Evolutionary conservation across 2,888 invertebrate genomes (phyloP).

Genomic region (Drosophila peninsularis): DNA sequence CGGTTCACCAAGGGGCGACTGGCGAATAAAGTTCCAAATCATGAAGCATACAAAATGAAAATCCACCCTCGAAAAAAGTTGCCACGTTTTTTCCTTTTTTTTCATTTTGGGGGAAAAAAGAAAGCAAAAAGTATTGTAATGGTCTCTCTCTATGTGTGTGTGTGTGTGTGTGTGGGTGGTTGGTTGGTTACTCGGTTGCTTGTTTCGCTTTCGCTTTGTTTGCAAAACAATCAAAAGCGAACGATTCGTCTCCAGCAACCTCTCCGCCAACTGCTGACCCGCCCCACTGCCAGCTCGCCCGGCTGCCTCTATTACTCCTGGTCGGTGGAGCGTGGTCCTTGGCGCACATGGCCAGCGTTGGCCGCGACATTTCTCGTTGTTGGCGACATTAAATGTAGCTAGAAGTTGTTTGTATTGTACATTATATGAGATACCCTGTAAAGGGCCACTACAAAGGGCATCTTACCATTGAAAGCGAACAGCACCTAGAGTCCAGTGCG

Average conservation of each 20-base stretch:
- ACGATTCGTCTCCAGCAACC: conserved; percentile 45
- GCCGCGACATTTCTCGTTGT: conserved; percentile 49
- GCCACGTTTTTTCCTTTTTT: conserved; percentile 55
- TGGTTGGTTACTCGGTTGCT: conserved; percentile 33
- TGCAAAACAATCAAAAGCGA: conserved; percentile 76
- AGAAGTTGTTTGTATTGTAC: conserved; percentile 40
- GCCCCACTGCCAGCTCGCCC: not conserved
- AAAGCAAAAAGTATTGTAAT: conserved; percentile 68
- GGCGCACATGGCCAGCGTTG: conserved; percentile 52
- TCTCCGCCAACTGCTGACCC: not conserved
- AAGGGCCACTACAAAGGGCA: not conserved
- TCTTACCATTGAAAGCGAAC: not conserved
- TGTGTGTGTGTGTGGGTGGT: conserved; percentile 17
- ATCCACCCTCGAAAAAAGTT: conserved; percentile 79
- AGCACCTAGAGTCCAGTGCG: not conserved
- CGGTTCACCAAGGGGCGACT: conserved; percentile 39
- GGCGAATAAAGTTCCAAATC: conserved; percentile 79
- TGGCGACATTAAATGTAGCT: conserved; percentile 75
- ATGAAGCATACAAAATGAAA: conserved; percentile 81
- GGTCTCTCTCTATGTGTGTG: conserved; percentile 19
- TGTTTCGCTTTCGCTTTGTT: conserved; percentile 75
- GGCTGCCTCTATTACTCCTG: conserved; percentile 26
- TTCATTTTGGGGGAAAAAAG: conserved; percentile 61
- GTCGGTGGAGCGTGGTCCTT: conserved; percentile 44
- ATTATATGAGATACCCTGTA: conserved; percentile 27